These are phyloP conservation scores for Tetragnatha montana DNA, from an alignment of 2,888 invertebrate species.

Conservation along the genomic window DNA sequence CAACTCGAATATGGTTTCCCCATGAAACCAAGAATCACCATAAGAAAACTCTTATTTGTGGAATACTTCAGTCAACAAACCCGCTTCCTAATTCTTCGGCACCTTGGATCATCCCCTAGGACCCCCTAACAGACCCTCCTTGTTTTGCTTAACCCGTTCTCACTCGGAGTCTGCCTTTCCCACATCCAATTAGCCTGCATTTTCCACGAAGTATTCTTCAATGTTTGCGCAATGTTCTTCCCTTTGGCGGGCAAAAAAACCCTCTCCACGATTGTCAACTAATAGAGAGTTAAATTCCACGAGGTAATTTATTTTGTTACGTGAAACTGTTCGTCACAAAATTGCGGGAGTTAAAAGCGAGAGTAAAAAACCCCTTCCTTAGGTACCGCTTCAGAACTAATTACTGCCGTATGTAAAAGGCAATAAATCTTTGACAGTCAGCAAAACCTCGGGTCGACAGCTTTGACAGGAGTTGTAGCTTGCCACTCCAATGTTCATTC, in stretches of 20 bases:
- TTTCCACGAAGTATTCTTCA: background rate
- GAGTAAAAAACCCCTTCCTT: slow-evolving; percentile 54
- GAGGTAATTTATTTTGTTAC: slow-evolving; percentile 67
- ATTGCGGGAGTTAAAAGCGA: slow-evolving; percentile 35
- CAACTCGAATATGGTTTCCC: too few relatives aligned
- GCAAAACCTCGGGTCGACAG: slow-evolving; percentile 68
- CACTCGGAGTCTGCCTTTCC: background rate
- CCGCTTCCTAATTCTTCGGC: background rate
- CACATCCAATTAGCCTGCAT: background rate
- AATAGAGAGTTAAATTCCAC: slow-evolving; percentile 60
- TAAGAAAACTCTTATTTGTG: background rate
- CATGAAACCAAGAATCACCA: too few relatives aligned
- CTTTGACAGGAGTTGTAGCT: slow-evolving; percentile 67
- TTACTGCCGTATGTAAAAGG: slow-evolving; percentile 60
- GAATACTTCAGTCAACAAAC: background rate
- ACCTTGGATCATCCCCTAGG: background rate
- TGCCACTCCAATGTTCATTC: slow-evolving; percentile 66
- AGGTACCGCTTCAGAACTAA: slow-evolving; percentile 63
- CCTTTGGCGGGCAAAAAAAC: slow-evolving; percentile 28
- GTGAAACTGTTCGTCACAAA: slow-evolving; percentile 59
- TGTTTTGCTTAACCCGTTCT: background rate
- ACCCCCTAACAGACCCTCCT: background rate
- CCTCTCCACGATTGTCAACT: slow-evolving; percentile 57
- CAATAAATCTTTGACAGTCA: slow-evolving; percentile 70
- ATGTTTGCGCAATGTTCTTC: slow-evolving; percentile 8